These are phyloP conservation scores for Lasiurus cinereus DNA, from an alignment of 2,113 vertebrate genomes.

Conservation along the genomic window DNA sequence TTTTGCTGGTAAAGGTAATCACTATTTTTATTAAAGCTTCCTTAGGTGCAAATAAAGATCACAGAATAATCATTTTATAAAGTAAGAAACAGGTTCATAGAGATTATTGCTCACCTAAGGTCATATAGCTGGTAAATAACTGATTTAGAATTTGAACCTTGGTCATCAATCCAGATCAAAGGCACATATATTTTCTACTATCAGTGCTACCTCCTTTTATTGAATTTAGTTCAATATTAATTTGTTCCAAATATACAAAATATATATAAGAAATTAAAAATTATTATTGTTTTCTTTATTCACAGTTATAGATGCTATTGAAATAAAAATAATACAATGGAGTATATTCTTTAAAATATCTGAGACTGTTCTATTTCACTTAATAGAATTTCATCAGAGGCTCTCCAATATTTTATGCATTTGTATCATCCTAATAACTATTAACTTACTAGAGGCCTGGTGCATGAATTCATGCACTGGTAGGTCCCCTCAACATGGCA, in stretches of 20 bases:
- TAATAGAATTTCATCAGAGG: background rate
- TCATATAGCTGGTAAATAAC: background rate
- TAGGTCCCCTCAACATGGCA: no score
- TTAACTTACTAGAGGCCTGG: background rate
- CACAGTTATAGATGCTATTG: background rate
- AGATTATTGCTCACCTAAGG: background rate
- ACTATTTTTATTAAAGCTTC: background rate
- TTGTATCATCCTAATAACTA: slow-evolving; percentile 12
- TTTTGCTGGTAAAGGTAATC: background rate
- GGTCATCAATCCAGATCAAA: background rate
- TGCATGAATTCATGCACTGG: no score
- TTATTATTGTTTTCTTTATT: background rate
- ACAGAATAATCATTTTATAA: slow-evolving; percentile 2
- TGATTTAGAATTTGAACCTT: background rate
- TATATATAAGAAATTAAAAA: background rate
- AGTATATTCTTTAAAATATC: background rate
- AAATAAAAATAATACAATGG: background rate
- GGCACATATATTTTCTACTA: background rate
- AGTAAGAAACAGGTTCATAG: background rate
- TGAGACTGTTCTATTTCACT: background rate
- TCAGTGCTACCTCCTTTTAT: background rate
- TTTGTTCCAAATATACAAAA: background rate
- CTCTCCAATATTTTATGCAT: background rate
- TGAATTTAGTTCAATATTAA: background rate
- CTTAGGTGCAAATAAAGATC: background rate